Base-by-base conservation (phyloP, 1,140 invertebrate genomes). In the Octopus bimaculoides region DNA sequence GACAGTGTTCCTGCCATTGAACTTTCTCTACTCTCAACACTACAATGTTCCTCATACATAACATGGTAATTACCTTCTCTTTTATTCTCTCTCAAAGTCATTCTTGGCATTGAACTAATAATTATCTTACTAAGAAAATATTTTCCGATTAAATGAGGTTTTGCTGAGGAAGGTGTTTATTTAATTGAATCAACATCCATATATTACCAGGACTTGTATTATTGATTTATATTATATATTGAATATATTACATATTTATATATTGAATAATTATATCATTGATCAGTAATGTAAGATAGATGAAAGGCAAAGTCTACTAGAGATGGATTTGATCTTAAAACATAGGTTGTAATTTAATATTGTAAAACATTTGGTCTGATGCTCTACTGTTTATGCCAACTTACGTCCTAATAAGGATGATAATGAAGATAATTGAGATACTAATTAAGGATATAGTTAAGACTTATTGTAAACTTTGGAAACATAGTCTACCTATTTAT, bases 1-100 rank as follows among this genome's bases (percentile, higher is more conserved):
- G 86, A 87, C 80, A 87, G 86, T 80, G 83, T 88, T 74, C 87
- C 87, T 77, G 87, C 87, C 55, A 85, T 88, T 52, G 88, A 85
- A 79, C 79, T 88, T n/a, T 83, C 83, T 0, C 80, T 82, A 52
- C 66, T 84, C 41, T 79, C 82, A 52, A 80, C 85, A 53, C 79
- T 88, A 12, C 74, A 82, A 20, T 81, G 87, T 5, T 78, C 84
- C 6, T 81, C 83, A 74, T 79, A 82, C 69, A 86, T 88, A n/a
- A 85, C 86, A 56, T 86, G 87, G 87, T 88, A 81, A 82, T 81
- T 56, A 55, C 20, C 79, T 14, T 79, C 14, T 74, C 26, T 54
- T 20, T 8, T 69, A 54, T 73, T 66, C 61, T 17, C 4, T 52
- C 56, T 56, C 52, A 53, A 26, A 54, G 41, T 20, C 61, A n/a